A percentile compares a stretch with the other conserved stretches of the same genome.
phyloP scores from a whole-genome alignment of 2,113 vertebrate species.

The Dasyprocta punctata region DNA sequence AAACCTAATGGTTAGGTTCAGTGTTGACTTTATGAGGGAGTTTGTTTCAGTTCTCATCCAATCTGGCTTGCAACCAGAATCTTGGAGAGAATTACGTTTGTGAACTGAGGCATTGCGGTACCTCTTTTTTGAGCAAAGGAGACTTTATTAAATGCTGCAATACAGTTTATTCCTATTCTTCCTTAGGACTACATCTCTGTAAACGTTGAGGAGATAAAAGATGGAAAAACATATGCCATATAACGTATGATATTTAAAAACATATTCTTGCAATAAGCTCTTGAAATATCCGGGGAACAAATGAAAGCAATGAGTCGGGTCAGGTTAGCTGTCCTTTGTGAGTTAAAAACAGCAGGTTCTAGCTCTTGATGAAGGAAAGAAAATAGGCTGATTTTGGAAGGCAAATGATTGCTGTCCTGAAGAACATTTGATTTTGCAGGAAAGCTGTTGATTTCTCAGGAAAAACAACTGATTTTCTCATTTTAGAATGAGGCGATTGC shows the following conservation, averaged over 20 bases:
- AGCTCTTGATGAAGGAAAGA: constrained; percentile 8
- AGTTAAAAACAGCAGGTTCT: constrained; percentile 9
- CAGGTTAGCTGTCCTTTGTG: background rate
- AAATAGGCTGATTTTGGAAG: constrained; percentile 56
- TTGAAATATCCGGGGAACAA: background rate
- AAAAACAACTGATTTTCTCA: constrained; percentile 51
- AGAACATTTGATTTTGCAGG: constrained; percentile 59
- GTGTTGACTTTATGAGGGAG: background rate
- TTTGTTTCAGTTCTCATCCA: background rate
- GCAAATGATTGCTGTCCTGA: constrained; percentile 39
- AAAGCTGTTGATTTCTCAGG: constrained; percentile 56
- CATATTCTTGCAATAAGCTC: background rate
- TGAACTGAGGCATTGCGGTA: background rate
- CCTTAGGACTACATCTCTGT: background rate
- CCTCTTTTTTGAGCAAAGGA: constrained; percentile 43
- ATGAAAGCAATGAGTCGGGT: background rate
- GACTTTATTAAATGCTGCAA: constrained; percentile 44
- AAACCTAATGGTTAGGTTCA: background rate
- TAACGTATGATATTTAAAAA: constrained; percentile 24
- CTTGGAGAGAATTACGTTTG: background rate
- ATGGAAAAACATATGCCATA: background rate
- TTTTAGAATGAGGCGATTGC: constrained; percentile 3
- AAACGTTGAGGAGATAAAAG: constrained; percentile 38
- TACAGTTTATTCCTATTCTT: constrained; percentile 16
- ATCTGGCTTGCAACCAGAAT: background rate